Percentiles rank a stretch among this genome's conserved stretches.
phyloP scores from a whole-genome alignment of 2,888 invertebrate species.

The Chaitophorus viminalis region DNA sequence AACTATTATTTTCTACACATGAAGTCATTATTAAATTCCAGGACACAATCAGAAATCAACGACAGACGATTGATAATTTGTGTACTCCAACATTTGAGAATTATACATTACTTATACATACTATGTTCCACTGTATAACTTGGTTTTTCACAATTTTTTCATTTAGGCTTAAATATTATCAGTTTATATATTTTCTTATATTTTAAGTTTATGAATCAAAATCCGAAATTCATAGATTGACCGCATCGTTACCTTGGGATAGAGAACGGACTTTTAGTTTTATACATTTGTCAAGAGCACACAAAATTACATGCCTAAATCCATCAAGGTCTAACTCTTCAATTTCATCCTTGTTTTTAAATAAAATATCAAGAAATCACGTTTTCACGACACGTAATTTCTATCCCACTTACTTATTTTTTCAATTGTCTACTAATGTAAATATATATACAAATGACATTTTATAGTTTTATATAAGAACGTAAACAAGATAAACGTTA shows the following conservation, averaged over 20 bases:
- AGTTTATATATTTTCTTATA: background rate
- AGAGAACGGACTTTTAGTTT: constrained; percentile 55
- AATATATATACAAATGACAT: background rate
- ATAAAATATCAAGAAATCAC: constrained; percentile 47
- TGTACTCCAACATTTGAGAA: too few relatives aligned
- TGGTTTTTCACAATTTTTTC: too few relatives aligned
- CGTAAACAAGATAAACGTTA: background rate
- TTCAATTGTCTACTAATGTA: background rate
- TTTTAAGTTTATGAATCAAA: background rate
- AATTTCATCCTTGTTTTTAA: constrained; percentile 56
- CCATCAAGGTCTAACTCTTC: constrained; percentile 46
- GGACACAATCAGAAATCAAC: too few relatives aligned
- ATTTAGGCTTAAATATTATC: too few relatives aligned
- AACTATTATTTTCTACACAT: too few relatives aligned
- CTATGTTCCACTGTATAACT: too few relatives aligned
- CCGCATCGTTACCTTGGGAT: constrained; percentile 38
- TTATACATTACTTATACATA: too few relatives aligned
- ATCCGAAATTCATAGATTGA: constrained; percentile 14
- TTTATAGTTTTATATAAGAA: too few relatives aligned
- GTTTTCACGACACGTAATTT: constrained; percentile 45
- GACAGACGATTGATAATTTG: too few relatives aligned
- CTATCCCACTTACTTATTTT: background rate
- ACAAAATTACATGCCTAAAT: constrained; percentile 50
- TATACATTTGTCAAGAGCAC: constrained; percentile 43
- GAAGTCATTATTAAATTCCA: too few relatives aligned